phyloP scores from a whole-genome alignment of 2,797 vertebrate genomes.

The Gobionotothen gibberifrons region DNA sequence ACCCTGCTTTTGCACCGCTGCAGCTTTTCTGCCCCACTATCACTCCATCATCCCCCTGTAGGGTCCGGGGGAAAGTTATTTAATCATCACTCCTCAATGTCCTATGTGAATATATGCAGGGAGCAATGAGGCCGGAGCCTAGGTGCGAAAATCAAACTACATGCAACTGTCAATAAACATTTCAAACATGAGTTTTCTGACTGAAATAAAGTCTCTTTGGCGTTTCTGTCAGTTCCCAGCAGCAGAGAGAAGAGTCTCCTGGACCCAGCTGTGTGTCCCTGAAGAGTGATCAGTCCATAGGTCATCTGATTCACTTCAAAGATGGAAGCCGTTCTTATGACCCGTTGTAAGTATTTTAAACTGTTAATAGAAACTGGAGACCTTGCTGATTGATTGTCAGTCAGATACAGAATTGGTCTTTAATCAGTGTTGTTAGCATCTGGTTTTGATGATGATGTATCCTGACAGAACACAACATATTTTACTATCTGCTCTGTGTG shows the following conservation, averaged over 20 bases:
- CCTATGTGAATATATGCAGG: too few species aligned
- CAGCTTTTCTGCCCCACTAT: too few species aligned
- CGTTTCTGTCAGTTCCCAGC: neutral
- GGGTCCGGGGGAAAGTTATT: too few species aligned
- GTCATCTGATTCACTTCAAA: neutral
- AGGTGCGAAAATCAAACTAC: too few species aligned
- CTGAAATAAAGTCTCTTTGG: too few species aligned
- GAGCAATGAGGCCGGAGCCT: too few species aligned
- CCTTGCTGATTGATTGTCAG: too few species aligned
- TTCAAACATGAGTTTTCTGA: too few species aligned
- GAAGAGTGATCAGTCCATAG: neutral
- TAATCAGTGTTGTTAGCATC: neutral
- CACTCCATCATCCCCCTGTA: too few species aligned
- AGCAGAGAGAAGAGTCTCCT: neutral
- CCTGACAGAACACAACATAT: neutral
- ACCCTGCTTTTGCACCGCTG: too few species aligned
- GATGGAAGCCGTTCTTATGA: neutral
- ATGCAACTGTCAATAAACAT: too few species aligned
- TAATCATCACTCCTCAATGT: too few species aligned
- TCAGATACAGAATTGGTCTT: fast-evolving
- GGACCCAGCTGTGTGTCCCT: neutral
- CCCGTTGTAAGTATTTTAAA: neutral
- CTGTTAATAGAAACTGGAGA: neutral
- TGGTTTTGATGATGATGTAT: neutral
- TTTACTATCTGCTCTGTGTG: neutral